phyloP scores from a whole-genome alignment of 2,113 vertebrate genomes.

The Fulmarus glacialis region DNA sequence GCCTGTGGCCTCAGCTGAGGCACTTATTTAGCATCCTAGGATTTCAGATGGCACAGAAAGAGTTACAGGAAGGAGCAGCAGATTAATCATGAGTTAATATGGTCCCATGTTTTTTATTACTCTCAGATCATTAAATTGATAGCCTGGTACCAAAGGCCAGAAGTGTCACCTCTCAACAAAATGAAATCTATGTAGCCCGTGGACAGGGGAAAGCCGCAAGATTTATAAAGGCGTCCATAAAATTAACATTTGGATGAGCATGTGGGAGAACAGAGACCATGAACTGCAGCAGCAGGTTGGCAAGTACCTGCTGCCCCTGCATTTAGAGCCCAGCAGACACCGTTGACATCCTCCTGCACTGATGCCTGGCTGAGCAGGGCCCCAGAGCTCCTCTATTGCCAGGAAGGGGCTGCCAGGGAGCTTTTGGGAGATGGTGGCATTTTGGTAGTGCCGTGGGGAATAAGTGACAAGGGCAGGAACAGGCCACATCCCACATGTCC shows the following conservation, averaged over 20 bases:
- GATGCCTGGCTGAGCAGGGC: background rate
- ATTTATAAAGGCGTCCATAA: conserved; percentile 70
- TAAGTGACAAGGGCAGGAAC: background rate
- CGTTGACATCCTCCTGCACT: background rate
- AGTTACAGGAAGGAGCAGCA: background rate
- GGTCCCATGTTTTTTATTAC: conserved; percentile 1
- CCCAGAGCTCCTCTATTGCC: background rate
- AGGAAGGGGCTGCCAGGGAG: background rate
- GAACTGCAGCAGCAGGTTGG: background rate
- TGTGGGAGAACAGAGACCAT: background rate
- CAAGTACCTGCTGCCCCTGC: background rate
- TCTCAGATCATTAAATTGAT: conserved; percentile 64
- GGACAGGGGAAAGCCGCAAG: conserved; percentile 38
- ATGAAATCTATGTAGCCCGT: conserved; percentile 63
- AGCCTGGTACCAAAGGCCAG: conserved; percentile 68
- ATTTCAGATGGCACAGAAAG: background rate
- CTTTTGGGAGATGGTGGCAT: background rate
- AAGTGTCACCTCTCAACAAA: conserved; percentile 73
- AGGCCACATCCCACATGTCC: background rate
- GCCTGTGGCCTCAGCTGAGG: background rate
- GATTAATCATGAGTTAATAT: background rate
- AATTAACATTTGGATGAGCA: conserved; percentile 70
- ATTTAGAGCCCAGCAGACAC: background rate
- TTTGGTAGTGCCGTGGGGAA: background rate
- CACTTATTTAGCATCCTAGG: background rate